Evolutionary conservation across 2,888 invertebrate species (phyloP).

Genomic region (Thelaira solivaga): DNA sequence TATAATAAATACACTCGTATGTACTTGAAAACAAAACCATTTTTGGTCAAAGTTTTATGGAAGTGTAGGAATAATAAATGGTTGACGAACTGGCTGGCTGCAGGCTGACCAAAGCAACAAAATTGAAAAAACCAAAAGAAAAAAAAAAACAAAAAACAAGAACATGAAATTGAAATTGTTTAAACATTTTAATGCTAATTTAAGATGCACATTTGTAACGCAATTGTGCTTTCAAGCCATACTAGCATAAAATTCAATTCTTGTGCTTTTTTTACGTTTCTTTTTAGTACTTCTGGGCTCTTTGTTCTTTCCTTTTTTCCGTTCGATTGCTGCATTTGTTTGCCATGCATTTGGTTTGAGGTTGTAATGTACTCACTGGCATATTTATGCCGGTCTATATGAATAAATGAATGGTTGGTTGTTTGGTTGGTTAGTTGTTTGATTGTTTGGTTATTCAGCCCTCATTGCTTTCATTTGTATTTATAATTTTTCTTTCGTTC

Average conservation of each 20-base stretch:
- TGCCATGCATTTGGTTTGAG: conserved; percentile 8
- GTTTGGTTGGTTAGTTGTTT: not conserved
- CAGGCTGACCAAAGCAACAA: conserved; percentile 10
- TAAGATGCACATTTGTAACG: conserved; percentile 75
- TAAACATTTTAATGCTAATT: conserved; percentile 67
- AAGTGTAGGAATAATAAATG: conserved; percentile 9
- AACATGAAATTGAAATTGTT: conserved; percentile 38
- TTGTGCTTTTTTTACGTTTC: not conserved
- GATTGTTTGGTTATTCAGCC: not conserved
- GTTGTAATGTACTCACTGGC: conserved; percentile 8
- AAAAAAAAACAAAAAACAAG: not conserved
- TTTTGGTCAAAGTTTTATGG: conserved; percentile 28
- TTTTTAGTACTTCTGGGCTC: no score
- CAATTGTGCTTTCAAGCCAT: conserved; percentile 65
- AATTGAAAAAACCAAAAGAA: not conserved
- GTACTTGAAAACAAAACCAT: no score
- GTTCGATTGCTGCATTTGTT: conserved; percentile 22
- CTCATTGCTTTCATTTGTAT: conserved; percentile 7
- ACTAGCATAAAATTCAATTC: conserved; percentile 42
- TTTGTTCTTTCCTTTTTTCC: not conserved
- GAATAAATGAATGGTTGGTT: conserved; percentile 3
- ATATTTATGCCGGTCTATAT: no score
- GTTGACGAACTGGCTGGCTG: conserved; percentile 3
- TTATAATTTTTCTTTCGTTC: not conserved
- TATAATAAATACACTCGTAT: not conserved